A percentile compares a stretch with the other conserved stretches of the same genome.
phyloP scores from a whole-genome alignment of 2,888 invertebrate genomes.

The Caenorhabditis sp. region DNA sequence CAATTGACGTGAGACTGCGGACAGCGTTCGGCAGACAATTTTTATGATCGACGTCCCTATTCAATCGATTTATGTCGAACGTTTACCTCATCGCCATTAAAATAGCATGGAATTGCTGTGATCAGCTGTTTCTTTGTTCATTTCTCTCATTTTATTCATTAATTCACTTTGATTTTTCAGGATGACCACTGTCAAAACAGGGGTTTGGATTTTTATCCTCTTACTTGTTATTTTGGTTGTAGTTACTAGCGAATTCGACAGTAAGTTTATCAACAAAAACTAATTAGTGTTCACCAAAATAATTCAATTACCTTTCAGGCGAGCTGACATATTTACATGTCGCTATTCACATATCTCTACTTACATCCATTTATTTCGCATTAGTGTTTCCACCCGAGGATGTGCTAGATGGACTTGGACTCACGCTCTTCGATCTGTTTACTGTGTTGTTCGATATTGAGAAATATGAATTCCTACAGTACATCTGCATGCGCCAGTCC shows the following conservation, averaged over 20 bases:
- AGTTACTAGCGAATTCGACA: slow-evolving; percentile 26
- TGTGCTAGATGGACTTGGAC: slow-evolving; percentile 30
- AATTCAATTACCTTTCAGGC: slow-evolving; percentile 14
- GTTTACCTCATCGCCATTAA: not conserved
- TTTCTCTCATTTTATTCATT: not conserved
- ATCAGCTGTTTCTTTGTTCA: not conserved
- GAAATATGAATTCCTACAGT: slow-evolving; percentile 19
- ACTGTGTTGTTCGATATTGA: not conserved
- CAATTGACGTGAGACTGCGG: slow-evolving; percentile 30
- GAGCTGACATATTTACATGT: slow-evolving; percentile 36
- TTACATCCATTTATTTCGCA: slow-evolving; percentile 15
- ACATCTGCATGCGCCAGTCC: slow-evolving; percentile 9
- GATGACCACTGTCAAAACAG: slow-evolving; percentile 25
- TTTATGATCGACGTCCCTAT: not conserved
- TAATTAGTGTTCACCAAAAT: not conserved
- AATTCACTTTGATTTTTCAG: slow-evolving; percentile 10
- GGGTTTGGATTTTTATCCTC: slow-evolving; percentile 26
- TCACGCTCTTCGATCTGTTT: slow-evolving; percentile 40
- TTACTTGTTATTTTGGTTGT: slow-evolving; percentile 11
- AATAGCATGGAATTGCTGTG: too few relatives aligned
- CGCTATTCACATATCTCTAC: slow-evolving; percentile 10
- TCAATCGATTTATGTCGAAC: not conserved
- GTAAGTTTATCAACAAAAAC: slow-evolving; percentile 28
- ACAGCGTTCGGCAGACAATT: not conserved
- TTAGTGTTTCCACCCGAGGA: slow-evolving; percentile 37